These are phyloP conservation scores for Elgonia sp. DNA, from an alignment of 2,888 invertebrate species.

Conservation along the genomic window DNA sequence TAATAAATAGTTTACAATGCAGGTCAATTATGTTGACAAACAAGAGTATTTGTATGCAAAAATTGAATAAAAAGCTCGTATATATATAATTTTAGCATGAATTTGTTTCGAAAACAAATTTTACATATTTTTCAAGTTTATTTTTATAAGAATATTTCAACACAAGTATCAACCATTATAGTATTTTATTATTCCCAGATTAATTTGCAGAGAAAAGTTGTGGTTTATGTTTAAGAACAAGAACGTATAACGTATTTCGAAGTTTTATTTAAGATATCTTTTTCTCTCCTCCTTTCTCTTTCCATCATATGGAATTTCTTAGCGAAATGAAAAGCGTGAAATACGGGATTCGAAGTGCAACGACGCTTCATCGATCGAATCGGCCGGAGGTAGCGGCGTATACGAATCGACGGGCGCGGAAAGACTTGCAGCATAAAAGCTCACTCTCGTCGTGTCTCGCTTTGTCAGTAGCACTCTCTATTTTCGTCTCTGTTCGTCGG, in stretches of 20 bases:
- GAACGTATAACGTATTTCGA: constrained; percentile 57
- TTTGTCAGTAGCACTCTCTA: constrained; percentile 59
- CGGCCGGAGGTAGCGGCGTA: constrained; percentile 71
- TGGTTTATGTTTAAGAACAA: constrained; percentile 41
- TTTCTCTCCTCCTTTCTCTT: background rate
- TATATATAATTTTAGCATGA: too few species aligned
- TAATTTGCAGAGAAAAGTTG: constrained; percentile 44
- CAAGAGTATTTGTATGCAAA: too few species aligned
- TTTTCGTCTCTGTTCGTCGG: constrained; percentile 66
- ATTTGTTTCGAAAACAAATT: too few species aligned
- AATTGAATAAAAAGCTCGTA: too few species aligned
- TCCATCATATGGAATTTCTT: constrained; percentile 66
- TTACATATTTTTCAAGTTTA: too few species aligned
- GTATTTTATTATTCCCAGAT: constrained; percentile 11
- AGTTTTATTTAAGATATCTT: constrained; percentile 67
- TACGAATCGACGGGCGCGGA: constrained; percentile 73
- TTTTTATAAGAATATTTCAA: too few species aligned
- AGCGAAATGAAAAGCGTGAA: constrained; percentile 72
- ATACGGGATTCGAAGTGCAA: constrained; percentile 74
- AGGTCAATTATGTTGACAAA: too few species aligned
- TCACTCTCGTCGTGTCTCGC: constrained; percentile 58
- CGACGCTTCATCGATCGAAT: constrained; percentile 77
- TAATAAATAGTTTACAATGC: too few species aligned
- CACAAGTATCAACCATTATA: background rate
- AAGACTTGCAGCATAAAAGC: constrained; percentile 75